A percentile compares a stretch with the other conserved stretches of the same genome.
These are phyloP conservation scores for Ostrea edulis DNA, from an alignment of 1,140 invertebrate genomes.

Conservation along the genomic window DNA sequence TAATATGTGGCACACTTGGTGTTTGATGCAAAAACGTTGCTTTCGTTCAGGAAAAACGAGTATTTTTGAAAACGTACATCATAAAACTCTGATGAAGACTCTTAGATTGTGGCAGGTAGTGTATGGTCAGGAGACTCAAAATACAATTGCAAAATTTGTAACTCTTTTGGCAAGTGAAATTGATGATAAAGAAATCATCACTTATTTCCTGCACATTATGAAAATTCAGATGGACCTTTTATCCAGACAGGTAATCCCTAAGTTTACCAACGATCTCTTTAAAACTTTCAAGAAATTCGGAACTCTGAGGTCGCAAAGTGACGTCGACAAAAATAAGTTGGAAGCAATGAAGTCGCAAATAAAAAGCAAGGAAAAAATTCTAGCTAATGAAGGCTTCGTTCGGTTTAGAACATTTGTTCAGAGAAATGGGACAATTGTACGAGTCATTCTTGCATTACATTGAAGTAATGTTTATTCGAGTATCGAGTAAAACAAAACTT, in stretches of 20 bases:
- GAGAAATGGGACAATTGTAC: constrained; percentile 52
- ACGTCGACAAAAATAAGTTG: not conserved
- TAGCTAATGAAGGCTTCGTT: constrained; percentile 15
- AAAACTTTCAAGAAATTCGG: not conserved
- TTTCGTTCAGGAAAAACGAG: too few relatives aligned
- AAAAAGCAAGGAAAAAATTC: not conserved
- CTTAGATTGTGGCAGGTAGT: too few relatives aligned
- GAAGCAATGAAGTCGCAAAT: not conserved
- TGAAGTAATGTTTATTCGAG: too few relatives aligned
- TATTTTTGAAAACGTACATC: too few relatives aligned
- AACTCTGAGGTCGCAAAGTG: not conserved
- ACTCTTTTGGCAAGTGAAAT: not conserved
- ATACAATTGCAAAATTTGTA: too few relatives aligned
- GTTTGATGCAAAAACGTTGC: too few relatives aligned
- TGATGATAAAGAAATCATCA: not conserved
- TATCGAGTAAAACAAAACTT: not conserved
- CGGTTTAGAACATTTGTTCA: constrained; percentile 43
- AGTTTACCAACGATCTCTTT: not conserved
- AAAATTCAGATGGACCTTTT: not conserved
- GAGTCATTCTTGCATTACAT: constrained; percentile 3
- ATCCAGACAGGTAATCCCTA: constrained; percentile 5
- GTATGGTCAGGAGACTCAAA: too few relatives aligned
- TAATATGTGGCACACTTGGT: too few relatives aligned
- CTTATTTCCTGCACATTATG: not conserved
- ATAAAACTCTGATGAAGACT: too few relatives aligned